Conservation (phyloP, 2,888 invertebrate genomes). For the Diaprepes abbreviatus region DNA sequence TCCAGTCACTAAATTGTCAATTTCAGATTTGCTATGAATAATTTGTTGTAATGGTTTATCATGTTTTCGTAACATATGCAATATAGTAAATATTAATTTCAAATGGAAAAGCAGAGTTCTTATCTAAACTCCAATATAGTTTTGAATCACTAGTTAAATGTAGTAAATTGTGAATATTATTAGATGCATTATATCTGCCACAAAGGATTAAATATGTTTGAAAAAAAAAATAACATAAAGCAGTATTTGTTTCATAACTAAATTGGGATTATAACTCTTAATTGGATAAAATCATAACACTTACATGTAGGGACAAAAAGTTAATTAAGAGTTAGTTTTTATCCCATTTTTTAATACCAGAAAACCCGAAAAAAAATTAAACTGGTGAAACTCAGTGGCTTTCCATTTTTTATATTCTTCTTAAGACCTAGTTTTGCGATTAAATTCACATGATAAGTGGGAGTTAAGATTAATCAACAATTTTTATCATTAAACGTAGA, state of each 20-base stretch:
- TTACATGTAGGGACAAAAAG: conserved; percentile 30
- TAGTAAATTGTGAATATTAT: not conserved
- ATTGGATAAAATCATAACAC: conserved; percentile 24
- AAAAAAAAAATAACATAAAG: conserved; percentile 9
- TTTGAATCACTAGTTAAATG: too few relatives aligned
- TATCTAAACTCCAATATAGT: conserved; percentile 5
- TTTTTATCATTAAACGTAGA: too few relatives aligned
- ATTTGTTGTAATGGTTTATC: conserved; percentile 16
- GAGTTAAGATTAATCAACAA: too few relatives aligned
- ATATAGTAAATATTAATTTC: conserved; percentile 3
- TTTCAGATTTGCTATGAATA: not conserved
- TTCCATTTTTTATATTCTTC: conserved; percentile 26
- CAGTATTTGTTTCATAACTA: not conserved
- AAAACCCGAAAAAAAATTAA: conserved; percentile 28
- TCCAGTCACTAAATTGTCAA: too few relatives aligned
- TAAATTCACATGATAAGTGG: too few relatives aligned
- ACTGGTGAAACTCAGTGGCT: conserved; percentile 28
- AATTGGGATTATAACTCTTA: not conserved
- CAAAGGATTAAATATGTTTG: conserved; percentile 1
- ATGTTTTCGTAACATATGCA: conserved; percentile 2
- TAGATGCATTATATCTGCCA: not conserved
- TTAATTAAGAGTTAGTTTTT: conserved; percentile 1
- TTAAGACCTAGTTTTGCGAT: conserved; percentile 18
- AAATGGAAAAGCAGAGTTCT: not conserved
- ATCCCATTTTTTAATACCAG: conserved; percentile 20